Percentiles rank a stretch among this genome's conserved stretches.
Evolutionary conservation across 2,113 vertebrate genomes (phyloP).

Genomic region (Nannospalax galili): DNA sequence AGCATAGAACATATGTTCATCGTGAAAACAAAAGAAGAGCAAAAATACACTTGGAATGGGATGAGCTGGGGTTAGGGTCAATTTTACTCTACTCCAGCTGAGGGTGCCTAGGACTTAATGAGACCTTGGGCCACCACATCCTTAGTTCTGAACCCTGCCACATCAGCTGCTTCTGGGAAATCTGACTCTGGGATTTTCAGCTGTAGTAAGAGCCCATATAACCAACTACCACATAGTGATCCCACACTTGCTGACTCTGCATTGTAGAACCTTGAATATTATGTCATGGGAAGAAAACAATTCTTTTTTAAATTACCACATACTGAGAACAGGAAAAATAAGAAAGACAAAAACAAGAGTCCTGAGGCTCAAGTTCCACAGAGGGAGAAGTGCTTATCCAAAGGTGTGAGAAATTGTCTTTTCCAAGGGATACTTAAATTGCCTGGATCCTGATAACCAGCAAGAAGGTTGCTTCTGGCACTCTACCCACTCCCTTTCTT

Average conservation of each 20-base stretch:
- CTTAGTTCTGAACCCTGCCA: conserved; percentile 40
- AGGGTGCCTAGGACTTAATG: conserved; percentile 53
- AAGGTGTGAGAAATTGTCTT: neutral
- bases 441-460: neutral
- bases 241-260: conserved; percentile 32
- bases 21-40: neutral
- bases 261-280: neutral
- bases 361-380: neutral
- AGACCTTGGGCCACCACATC: neutral
- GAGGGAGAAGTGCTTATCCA: neutral
- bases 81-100: conserved; percentile 44
- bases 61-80: neutral
- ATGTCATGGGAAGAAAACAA: conserved; percentile 21
- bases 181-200: conserved; percentile 11
- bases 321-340: conserved; percentile 43
- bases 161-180: conserved; percentile 33
- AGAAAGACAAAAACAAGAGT: conserved; percentile 9
- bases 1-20: neutral
- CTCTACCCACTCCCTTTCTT: neutral
- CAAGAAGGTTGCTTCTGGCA: neutral
- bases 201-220: conserved; percentile 19
- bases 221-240: neutral
- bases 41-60: neutral
- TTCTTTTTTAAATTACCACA: conserved; percentile 23
- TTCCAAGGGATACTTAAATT: neutral